Evolutionary conservation across 2,888 invertebrate species (phyloP).

Genomic region (Diachrysia chrysitis): DNA sequence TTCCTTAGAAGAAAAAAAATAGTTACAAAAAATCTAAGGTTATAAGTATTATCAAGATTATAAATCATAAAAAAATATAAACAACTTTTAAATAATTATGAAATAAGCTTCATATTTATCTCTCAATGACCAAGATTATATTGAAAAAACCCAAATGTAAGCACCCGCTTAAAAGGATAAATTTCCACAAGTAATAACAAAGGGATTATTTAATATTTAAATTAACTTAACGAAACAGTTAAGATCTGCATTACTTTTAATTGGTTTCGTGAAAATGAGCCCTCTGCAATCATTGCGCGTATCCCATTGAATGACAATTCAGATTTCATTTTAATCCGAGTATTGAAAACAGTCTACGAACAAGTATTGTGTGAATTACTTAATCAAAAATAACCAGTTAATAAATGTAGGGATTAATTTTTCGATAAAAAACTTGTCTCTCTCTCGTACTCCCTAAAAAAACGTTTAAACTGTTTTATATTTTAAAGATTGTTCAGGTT

Average conservation of each 20-base stretch:
- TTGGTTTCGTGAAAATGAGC: conserved; percentile 30
- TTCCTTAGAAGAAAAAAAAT: no score
- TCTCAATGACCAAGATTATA: no score
- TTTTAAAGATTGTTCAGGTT: no score
- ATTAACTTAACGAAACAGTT: conserved; percentile 19
- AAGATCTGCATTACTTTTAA: conserved; percentile 24
- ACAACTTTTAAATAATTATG: no score
- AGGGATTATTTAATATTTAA: conserved; percentile 32
- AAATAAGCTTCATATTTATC: no score
- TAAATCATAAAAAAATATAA: no score
- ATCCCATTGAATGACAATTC: conserved; percentile 23
- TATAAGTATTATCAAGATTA: no score
- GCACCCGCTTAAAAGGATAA: neutral
- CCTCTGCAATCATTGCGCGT: conserved; percentile 31
- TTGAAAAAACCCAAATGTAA: neutral
- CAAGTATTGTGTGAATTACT: conserved; percentile 26
- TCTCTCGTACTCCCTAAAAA: no score
- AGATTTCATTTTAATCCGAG: conserved; percentile 22
- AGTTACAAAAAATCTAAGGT: no score
- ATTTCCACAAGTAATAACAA: conserved; percentile 1
- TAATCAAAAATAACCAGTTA: conserved; percentile 5
- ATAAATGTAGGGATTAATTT: no score
- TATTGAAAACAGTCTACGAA: conserved; percentile 14
- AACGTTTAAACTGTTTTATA: no score
- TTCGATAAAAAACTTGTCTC: no score